These are phyloP conservation scores for Tetragonula clypearis DNA, from an alignment of 1,140 invertebrate species.

Conservation along the genomic window DNA sequence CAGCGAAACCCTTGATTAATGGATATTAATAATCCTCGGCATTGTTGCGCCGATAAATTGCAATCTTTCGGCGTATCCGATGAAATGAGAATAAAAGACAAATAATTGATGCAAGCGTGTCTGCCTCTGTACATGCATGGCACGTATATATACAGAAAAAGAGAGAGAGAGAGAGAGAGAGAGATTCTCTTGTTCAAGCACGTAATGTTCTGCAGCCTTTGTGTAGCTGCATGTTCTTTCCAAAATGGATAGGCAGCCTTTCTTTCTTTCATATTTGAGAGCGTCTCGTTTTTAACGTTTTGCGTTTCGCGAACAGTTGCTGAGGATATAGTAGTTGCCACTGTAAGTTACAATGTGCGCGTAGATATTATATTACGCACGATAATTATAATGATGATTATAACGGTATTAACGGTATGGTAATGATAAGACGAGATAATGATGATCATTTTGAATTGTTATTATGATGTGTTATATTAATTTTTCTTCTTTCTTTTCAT, in stretches of 20 bases:
- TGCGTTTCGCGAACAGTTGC: not conserved
- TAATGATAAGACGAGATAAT: too few species aligned
- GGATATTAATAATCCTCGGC: slow-evolving; percentile 70
- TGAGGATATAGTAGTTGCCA: not conserved
- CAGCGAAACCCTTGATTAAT: slow-evolving; percentile 66
- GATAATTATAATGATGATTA: too few species aligned
- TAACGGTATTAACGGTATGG: too few species aligned
- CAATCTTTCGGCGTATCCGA: slow-evolving; percentile 52
- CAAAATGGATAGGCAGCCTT: not conserved
- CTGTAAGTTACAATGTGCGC: too few species aligned
- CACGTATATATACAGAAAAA: not conserved
- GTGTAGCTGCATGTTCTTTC: not conserved
- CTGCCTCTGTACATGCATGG: not conserved
- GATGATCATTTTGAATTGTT: too few species aligned
- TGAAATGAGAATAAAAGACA: slow-evolving; percentile 57
- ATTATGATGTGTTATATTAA: too few species aligned
- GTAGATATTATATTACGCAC: too few species aligned
- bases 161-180: too few species aligned
- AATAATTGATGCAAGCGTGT: slow-evolving; percentile 56
- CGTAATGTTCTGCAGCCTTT: not conserved
- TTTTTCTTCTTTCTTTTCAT: too few species aligned
- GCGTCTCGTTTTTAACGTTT: not conserved
- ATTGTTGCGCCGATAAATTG: slow-evolving; percentile 66
- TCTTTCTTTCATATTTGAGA: too few species aligned
- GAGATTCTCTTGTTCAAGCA: not conserved